Percentiles rank a stretch among this genome's conserved stretches.
Evolutionary conservation across 2,888 invertebrate species (phyloP).

Genomic region (Cyaniris semiargus): DNA sequence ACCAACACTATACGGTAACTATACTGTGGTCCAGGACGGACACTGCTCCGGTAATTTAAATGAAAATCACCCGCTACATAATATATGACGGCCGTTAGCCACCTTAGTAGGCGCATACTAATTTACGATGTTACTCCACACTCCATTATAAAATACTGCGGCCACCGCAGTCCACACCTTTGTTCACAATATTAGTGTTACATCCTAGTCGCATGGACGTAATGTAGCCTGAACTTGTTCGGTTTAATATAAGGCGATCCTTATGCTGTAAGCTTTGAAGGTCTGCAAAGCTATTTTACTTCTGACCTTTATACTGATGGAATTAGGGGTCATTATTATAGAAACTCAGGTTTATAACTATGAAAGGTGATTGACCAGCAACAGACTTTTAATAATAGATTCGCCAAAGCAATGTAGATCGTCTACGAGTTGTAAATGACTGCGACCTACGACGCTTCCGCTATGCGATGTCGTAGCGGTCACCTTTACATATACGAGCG

Average conservation of each 20-base stretch:
- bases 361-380: no score
- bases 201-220: neutral
- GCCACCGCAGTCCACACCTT: neutral
- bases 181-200: neutral
- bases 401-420: no score
- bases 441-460: no score
- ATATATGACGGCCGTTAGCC: conserved; percentile 22
- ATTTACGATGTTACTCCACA: conserved; percentile 38
- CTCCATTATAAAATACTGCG: neutral
- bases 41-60: conserved; percentile 36
- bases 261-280: neutral
- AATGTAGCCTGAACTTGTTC: neutral
- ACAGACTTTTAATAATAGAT: no score
- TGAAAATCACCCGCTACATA: conserved; percentile 38
- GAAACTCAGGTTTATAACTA: no score
- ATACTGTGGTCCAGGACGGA: conserved; percentile 41
- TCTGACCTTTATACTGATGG: neutral
- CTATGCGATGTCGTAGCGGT: no score
- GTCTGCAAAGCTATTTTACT: neutral
- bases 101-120: conserved; percentile 36
- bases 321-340: no score
- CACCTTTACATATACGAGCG: no score
- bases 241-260: neutral
- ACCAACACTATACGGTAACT: conserved; percentile 33
- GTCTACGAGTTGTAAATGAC: no score